These are phyloP conservation scores for Drosophila simulans DNA, from an alignment of 1,140 invertebrate species.

Conservation along the genomic window DNA sequence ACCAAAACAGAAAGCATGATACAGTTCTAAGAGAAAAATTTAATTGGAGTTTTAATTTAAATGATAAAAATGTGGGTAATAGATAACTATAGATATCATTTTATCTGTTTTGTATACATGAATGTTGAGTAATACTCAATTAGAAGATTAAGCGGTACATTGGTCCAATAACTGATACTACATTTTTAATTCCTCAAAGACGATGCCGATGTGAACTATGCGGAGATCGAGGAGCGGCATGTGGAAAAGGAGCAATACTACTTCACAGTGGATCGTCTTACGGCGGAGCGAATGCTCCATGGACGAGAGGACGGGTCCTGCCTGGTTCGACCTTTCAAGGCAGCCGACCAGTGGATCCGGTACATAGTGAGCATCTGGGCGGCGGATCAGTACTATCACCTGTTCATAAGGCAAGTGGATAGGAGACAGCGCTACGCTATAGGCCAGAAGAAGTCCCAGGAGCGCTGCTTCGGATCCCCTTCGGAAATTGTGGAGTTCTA, in stretches of 20 bases:
- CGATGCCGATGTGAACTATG: slow-evolving; percentile 67
- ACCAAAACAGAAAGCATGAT: neutral
- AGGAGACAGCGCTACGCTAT: slow-evolving; percentile 66
- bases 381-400: slow-evolving; percentile 68
- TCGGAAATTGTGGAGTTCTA: slow-evolving; percentile 79
- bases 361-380: slow-evolving; percentile 80
- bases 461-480: slow-evolving; percentile 66
- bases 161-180: neutral
- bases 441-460: slow-evolving; percentile 65
- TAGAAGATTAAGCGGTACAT: no score
- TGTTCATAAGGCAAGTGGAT: slow-evolving; percentile 73
- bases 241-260: slow-evolving; percentile 78
- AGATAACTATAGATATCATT: no score
- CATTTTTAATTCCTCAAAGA: slow-evolving; percentile 30
- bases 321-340: slow-evolving; percentile 79
- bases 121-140: no score
- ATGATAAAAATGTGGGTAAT: no score
- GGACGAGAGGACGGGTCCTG: slow-evolving; percentile 73
- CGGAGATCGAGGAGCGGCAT: slow-evolving; percentile 64
- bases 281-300: slow-evolving; percentile 65
- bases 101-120: neutral
- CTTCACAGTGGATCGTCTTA: slow-evolving; percentile 72
- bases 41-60: neutral
- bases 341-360: slow-evolving; percentile 70
- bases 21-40: neutral